Percentiles rank a stretch among this genome's conserved stretches.
Evolutionary conservation across 2,888 invertebrate species (phyloP).

Genomic region (Cotesia congregata): DNA sequence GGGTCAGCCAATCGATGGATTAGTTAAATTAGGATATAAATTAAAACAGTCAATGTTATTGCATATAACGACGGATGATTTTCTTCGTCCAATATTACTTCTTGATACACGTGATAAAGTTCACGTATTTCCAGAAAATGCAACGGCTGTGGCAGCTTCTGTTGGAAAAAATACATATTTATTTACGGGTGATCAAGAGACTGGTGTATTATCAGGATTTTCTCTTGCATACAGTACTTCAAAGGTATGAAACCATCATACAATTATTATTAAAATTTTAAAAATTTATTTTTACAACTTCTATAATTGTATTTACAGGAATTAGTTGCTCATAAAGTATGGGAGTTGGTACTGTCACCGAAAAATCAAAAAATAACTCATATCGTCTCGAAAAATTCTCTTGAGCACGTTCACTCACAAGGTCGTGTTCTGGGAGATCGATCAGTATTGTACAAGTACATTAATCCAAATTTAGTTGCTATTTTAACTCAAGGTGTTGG

Average conservation of each 20-base stretch:
- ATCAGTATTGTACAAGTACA: conserved; percentile 97
- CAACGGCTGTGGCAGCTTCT: conserved; percentile 71
- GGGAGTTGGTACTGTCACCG: conserved; percentile 79
- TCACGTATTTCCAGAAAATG: conserved; percentile 77
- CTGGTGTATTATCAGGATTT: conserved; percentile 77
- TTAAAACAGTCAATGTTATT: conserved; percentile 84
- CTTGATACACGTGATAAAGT: conserved; percentile 78
- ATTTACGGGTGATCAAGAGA: conserved; percentile 76
- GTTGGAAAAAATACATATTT: conserved; percentile 75
- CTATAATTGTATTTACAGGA: conserved; percentile 68
- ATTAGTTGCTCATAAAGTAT: conserved; percentile 77
- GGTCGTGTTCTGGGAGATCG: conserved; percentile 95
- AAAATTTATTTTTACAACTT: conserved; percentile 13
- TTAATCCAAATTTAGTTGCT: conserved; percentile 96
- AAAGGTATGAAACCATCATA: conserved; percentile 58
- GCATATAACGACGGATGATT: conserved; percentile 79
- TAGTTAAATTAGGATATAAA: conserved; percentile 75
- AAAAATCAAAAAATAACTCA: conserved; percentile 76
- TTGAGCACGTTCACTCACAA: conserved; percentile 91
- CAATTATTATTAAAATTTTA: not conserved
- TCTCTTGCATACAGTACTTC: conserved; percentile 71
- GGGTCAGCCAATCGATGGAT: conserved; percentile 77
- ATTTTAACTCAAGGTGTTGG: conserved; percentile 85
- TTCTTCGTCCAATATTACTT: conserved; percentile 84
- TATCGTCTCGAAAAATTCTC: conserved; percentile 76